Base-by-base conservation (phyloP, 1,140 invertebrate species). In the Papilio dardanus region DNA sequence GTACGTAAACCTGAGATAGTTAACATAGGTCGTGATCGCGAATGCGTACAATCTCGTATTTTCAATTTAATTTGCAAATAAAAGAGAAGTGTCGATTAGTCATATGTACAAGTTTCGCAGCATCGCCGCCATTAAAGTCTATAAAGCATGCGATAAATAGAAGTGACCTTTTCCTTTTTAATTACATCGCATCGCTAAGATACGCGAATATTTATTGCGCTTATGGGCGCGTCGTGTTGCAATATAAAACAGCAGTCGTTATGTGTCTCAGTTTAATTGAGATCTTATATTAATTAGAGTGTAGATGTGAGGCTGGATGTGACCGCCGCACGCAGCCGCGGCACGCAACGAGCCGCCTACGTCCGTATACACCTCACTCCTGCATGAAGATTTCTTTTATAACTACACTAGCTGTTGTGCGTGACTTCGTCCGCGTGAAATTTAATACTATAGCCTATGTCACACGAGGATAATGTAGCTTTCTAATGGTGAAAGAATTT, bases 241-340 rank as follows among this genome's bases (percentile, higher is more conserved):
- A 73, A 73, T 73, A 73, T 73, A 73, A 73, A 73, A 73, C 77
- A 74, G 79, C 84, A 76, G 85, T 90, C 89, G 84, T 90, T 92
- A 91, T 91, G 86, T 91, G 91, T 92, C 89, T 87, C 89, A 84
- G 86, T 92, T 92, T 92, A 92, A 92, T 92, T 92, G 91, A 92
- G 91, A 92, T 91, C 88, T 90, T 88, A 89, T 89, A 89, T 84
- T 92, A 91, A 87, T 92, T 91, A 92, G 88, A 83, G 86, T 86
- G 84, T 81, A 87, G 83, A 88, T 89, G 89, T 89, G 90, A 86
- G 81, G 82, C 83, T 81, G 80, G 81, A 92, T 91, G 90, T 90
- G 88, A 77, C 84, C 83, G 81, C 82, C 88, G 83, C 90, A 92
- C 90, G 90, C 88, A 92, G 85, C 81, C 79, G 82, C 80, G 69